phyloP scores from a whole-genome alignment of 2,888 invertebrate species.

The Hydraecia micacea region DNA sequence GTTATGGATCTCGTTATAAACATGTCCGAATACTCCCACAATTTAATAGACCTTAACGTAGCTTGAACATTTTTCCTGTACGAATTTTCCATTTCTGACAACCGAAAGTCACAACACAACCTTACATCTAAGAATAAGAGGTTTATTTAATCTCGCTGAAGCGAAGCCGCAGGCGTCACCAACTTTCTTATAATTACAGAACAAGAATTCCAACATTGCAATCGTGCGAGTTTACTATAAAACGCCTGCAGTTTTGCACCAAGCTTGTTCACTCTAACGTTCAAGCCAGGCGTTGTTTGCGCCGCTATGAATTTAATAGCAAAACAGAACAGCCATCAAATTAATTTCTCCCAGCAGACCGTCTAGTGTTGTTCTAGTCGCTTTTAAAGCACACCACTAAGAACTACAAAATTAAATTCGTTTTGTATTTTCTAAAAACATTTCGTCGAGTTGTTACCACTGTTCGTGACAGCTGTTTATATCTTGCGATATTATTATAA shows the following conservation, averaged over 20 bases:
- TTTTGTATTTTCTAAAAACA: constrained; percentile 47
- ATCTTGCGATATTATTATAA: constrained; percentile 2
- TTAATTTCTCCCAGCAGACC: constrained; percentile 58
- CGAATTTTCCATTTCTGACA: constrained; percentile 23
- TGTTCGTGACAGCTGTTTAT: constrained; percentile 27
- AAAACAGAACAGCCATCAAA: constrained; percentile 64
- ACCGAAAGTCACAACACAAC: constrained; percentile 14
- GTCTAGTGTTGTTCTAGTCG: constrained; percentile 48
- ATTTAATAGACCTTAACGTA: constrained; percentile 7
- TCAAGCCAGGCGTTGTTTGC: constrained; percentile 64
- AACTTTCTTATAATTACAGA: constrained; percentile 57
- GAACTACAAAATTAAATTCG: constrained; percentile 38
- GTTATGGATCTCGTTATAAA: neutral
- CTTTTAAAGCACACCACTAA: constrained; percentile 40
- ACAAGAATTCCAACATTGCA: constrained; percentile 58
- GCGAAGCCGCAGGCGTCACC: constrained; percentile 39
- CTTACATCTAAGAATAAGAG: constrained; percentile 41
- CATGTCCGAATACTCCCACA: neutral
- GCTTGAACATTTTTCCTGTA: constrained; percentile 21
- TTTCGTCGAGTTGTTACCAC: neutral
- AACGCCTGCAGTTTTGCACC: constrained; percentile 69
- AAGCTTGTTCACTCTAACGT: constrained; percentile 63
- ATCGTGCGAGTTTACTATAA: constrained; percentile 55
- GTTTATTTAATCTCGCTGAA: constrained; percentile 49
- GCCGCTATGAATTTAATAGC: constrained; percentile 63